Evolutionary conservation across 2,113 vertebrate genomes (phyloP).

Genomic region (Thamnaconus septentrionalis): DNA sequence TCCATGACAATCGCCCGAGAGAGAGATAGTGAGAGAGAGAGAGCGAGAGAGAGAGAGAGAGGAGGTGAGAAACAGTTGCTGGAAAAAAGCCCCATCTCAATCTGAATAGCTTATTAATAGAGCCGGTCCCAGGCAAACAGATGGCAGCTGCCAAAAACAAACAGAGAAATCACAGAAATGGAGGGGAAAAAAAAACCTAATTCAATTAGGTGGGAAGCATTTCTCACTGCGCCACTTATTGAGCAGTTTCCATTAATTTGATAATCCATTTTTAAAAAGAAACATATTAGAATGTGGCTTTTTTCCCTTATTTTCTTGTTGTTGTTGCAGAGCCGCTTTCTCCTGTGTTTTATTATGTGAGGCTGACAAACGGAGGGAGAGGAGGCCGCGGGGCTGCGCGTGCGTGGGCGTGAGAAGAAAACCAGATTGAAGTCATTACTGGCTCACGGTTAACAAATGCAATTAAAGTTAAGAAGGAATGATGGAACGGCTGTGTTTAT

Average conservation of each 20-base stretch:
- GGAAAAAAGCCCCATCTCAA: constrained; percentile 72
- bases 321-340: constrained; percentile 37
- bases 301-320: constrained; percentile 1
- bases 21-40: constrained; percentile 2
- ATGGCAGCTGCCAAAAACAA: constrained; percentile 75
- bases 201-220: constrained; percentile 74
- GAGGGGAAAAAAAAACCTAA: constrained; percentile 55
- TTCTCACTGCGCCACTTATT: constrained; percentile 62
- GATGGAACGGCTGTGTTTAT: constrained; percentile 29
- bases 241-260: constrained; percentile 75
- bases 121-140: constrained; percentile 72
- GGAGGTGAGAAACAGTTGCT: constrained; percentile 72
- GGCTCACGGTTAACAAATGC: constrained; percentile 54
- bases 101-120: constrained; percentile 78
- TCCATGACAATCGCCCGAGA: constrained; percentile 73
- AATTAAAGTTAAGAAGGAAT: constrained; percentile 56
- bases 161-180: constrained; percentile 66
- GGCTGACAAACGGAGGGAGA: constrained; percentile 46
- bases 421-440: constrained; percentile 60
- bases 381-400: constrained; percentile 26
- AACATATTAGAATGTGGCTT: constrained; percentile 34
- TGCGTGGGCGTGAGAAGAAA: constrained; percentile 57
- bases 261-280: constrained; percentile 65
- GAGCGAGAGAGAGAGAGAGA: constrained; percentile 38
- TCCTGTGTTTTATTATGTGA: constrained; percentile 58